phyloP scores from a whole-genome alignment of 2,888 invertebrate genomes.

The Lapara coniferarum region DNA sequence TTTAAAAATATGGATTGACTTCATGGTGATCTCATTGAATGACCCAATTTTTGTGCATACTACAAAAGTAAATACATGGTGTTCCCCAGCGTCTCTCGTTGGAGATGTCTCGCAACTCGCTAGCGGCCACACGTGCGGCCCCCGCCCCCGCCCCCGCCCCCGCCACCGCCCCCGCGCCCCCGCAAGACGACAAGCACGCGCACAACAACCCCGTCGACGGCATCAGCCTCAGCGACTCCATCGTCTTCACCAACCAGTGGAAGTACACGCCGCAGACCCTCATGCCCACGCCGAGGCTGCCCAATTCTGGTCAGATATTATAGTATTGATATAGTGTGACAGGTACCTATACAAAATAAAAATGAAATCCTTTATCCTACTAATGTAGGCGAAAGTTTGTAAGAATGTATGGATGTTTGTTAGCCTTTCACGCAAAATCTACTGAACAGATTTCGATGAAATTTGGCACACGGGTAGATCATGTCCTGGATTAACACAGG shows the following conservation, averaged over 20 bases:
- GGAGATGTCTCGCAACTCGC: constrained; percentile 87
- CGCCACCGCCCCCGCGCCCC: constrained; percentile 32
- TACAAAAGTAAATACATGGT: neutral
- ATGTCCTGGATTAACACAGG: no score
- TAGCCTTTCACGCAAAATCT: no score
- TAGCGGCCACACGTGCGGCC: constrained; percentile 77
- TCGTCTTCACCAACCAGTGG: constrained; percentile 63
- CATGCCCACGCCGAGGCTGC: constrained; percentile 53
- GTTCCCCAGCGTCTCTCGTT: constrained; percentile 84
- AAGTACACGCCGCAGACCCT: constrained; percentile 61
- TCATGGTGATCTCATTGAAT: no score
- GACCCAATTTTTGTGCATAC: no score
- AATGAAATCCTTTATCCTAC: no score
- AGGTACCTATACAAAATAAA: neutral
- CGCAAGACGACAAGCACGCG: constrained; percentile 58
- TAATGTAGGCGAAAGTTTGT: no score
- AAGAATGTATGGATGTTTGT: no score
- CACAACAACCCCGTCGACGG: constrained; percentile 75
- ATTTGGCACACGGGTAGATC: no score
- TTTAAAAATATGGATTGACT: no score
- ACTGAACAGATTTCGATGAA: no score
- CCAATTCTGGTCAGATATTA: constrained; percentile 56
- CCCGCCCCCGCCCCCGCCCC: constrained; percentile 38
- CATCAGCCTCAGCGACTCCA: constrained; percentile 56
- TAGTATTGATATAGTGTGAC: neutral